A percentile compares a stretch with the other conserved stretches of the same genome.
These are phyloP conservation scores for Tupaia chinensis DNA, from an alignment of 2,113 vertebrate genomes.

Conservation along the genomic window DNA sequence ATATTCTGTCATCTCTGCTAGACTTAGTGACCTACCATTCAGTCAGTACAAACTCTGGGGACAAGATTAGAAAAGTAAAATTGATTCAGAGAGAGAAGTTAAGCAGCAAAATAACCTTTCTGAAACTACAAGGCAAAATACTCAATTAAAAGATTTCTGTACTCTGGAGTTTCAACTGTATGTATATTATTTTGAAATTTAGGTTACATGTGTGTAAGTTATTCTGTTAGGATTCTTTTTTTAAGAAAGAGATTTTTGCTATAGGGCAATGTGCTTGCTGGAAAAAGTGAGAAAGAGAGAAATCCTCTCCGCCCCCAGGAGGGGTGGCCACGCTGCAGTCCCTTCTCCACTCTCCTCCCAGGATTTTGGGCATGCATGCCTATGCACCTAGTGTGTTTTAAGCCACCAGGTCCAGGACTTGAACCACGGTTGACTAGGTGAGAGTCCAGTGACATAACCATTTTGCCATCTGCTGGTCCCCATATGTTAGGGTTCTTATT, in stretches of 20 bases:
- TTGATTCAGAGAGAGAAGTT: background rate
- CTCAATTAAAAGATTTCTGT: conserved; percentile 18
- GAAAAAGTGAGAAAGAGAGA: too few species aligned
- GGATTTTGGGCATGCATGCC: too few species aligned
- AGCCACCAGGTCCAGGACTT: too few species aligned
- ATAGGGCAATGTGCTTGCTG: too few species aligned
- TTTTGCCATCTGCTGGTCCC: background rate
- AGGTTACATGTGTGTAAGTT: background rate
- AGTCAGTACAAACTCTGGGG: background rate
- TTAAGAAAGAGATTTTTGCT: background rate
- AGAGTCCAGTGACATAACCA: too few species aligned
- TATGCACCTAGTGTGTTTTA: too few species aligned
- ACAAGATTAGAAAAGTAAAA: conserved; percentile 12
- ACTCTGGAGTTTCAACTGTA: conserved; percentile 10
- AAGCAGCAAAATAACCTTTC: background rate
- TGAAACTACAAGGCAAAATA: conserved; percentile 27
- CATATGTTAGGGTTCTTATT: background rate
- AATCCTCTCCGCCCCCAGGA: too few species aligned
- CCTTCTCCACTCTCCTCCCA: too few species aligned
- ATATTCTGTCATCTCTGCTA: background rate
- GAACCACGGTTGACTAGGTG: too few species aligned
- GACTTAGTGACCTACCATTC: background rate
- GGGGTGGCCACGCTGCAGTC: too few species aligned
- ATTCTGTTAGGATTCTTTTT: background rate
- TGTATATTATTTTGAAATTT: conserved; percentile 15